Evolutionary conservation across 2,888 invertebrate species (phyloP), one percentile per base, ranked within the genome.

Genomic region (Palloptera scutellata): DNA sequence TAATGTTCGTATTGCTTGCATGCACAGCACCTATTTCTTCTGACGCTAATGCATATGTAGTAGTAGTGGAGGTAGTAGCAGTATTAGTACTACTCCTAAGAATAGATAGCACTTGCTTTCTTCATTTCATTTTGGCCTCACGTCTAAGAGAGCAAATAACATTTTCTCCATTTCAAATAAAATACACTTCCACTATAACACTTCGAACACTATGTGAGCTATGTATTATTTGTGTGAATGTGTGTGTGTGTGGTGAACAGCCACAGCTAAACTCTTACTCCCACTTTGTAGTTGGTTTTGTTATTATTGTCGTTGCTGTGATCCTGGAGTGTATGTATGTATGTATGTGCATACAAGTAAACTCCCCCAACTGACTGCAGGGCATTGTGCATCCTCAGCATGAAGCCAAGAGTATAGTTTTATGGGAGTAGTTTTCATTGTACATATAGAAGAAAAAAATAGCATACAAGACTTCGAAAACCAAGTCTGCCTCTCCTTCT

Each of bases 161-260:
- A 64, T 64, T 64, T 64, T 64, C 64, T 64, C 64, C 19, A 64
- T 64, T 64, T 64, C 59, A 59, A 53, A 64, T 64, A 59, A 64
- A 53, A 64, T 59, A 64, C 52, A 41, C 63, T 19, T 55, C 51
- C 58, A 55, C 41, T 51, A 58, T 17, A 41, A 13, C 64, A 64
- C 64, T 64, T 64, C 19, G 30, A 51, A 12, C 19, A 17, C 15
- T 19, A 40, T 54, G 17, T 30, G 30, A 30, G n/a, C n/a, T n/a
- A n/a, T n/a, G n/a, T n/a, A 30, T 30, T 30, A 6, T 30, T 4
- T 30, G 30, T 30, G 6, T 30, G 30, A 4, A 30, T 30, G 30
- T 30, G 30, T 30, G 6, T 30, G 30, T 6, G 30, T 30, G 30
- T 30, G 30, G 6, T 4, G 30, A 30, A n/a, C n/a, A n/a, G n/a